Evolutionary conservation across 2,113 vertebrate species (phyloP).

Genomic region (Dasyprocta punctata): DNA sequence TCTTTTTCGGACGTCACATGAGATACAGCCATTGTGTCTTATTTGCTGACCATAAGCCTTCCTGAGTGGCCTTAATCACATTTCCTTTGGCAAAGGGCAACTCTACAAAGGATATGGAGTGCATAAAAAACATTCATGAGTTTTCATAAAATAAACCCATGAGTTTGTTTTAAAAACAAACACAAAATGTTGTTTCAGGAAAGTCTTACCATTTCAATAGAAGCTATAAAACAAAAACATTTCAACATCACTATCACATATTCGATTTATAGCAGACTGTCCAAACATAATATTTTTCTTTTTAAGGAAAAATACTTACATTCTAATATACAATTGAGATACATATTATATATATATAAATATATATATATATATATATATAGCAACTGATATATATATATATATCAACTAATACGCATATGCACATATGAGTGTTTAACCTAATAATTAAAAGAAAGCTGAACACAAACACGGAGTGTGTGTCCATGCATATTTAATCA

Average conservation of each 20-base stretch:
- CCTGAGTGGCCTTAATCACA: slow-evolving; percentile 74
- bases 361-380: background rate
- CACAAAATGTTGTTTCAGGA: slow-evolving; percentile 70
- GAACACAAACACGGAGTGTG: background rate
- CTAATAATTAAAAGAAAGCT: slow-evolving; percentile 44
- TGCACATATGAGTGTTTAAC: background rate
- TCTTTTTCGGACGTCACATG: slow-evolving; percentile 17
- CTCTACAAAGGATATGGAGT: slow-evolving; percentile 71
- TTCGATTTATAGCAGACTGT: slow-evolving; percentile 1
- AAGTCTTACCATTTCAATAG: slow-evolving; percentile 71
- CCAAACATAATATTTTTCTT: slow-evolving; percentile 51
- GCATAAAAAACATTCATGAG: slow-evolving; percentile 78
- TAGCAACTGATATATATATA: background rate
- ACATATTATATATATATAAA: background rate
- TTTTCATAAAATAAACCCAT: slow-evolving; percentile 77
- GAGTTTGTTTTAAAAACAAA: slow-evolving; percentile 81
- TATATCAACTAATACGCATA: background rate
- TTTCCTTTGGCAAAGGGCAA: slow-evolving; percentile 79
- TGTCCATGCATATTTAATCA: background rate
- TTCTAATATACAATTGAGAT: background rate
- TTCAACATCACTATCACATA: background rate
- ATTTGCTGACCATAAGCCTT: slow-evolving; percentile 63
- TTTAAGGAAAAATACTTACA: slow-evolving; percentile 23
- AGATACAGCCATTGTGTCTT: slow-evolving; percentile 51
- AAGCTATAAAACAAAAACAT: slow-evolving; percentile 55